Conservation (phyloP, 2,113 vertebrate genomes). For the Lophochroa leadbeateri region DNA sequence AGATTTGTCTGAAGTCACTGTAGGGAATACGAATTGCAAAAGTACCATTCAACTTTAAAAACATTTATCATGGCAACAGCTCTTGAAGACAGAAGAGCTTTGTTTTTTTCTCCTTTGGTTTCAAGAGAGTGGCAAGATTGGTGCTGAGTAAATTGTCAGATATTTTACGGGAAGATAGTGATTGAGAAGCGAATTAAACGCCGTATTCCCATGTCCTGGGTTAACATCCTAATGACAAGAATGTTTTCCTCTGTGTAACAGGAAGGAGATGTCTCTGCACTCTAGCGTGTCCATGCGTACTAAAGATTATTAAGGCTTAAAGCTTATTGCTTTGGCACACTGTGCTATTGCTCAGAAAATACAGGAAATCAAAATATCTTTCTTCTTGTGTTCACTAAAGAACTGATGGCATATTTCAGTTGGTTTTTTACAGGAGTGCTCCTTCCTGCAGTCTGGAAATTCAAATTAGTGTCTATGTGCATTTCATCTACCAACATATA, state of each 20-base stretch:
- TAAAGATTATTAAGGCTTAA: neutral
- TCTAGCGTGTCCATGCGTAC: accelerated
- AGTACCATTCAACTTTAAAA: neutral
- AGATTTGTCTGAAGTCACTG: neutral
- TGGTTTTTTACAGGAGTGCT: neutral
- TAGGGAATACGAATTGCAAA: neutral
- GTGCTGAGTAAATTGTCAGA: neutral
- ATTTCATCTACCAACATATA: neutral
- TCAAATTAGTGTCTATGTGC: neutral
- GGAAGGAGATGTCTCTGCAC: neutral
- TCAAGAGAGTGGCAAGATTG: neutral
- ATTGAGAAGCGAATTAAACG: neutral
- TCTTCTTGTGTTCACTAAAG: neutral
- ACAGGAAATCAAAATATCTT: neutral
- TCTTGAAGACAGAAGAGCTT: neutral
- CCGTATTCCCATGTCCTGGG: neutral
- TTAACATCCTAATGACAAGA: neutral
- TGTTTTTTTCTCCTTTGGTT: neutral
- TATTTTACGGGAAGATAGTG: neutral
- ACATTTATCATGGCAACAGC: neutral
- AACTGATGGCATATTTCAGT: neutral
- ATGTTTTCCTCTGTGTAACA: neutral
- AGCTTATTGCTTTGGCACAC: neutral
- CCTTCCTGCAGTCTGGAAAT: neutral
- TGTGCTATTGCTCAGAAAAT: accelerated